These are phyloP conservation scores for Apodemia hepburni DNA, from an alignment of 2,888 invertebrate genomes.

Conservation along the genomic window DNA sequence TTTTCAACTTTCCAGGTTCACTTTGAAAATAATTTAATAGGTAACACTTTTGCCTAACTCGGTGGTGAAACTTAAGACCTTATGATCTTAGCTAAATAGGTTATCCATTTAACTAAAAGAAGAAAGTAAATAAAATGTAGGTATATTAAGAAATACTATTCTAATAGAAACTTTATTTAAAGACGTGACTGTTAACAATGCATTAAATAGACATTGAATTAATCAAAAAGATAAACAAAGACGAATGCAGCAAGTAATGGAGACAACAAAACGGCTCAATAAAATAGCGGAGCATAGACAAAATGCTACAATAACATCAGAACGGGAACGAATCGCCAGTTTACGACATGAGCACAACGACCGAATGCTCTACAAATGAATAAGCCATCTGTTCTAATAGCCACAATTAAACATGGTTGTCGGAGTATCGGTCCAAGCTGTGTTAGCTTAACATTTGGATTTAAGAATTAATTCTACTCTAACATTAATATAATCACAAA, in stretches of 20 bases:
- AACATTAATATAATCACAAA: constrained; percentile 18
- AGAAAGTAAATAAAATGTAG: no score
- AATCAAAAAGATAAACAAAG: constrained; percentile 49
- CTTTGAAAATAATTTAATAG: no score
- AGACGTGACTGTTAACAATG: constrained; percentile 11
- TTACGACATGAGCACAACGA: constrained; percentile 77
- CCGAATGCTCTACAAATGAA: constrained; percentile 79
- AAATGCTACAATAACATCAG: constrained; percentile 79
- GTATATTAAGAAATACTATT: no score
- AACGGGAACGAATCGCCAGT: constrained; percentile 78
- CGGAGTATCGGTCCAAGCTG: constrained; percentile 47
- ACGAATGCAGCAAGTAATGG: constrained; percentile 52
- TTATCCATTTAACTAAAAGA: no score
- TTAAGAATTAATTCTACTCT: constrained; percentile 45
- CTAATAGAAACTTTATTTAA: background rate
- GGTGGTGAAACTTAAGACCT: no score
- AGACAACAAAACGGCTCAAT: constrained; percentile 73
- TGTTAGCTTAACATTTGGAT: constrained; percentile 55
- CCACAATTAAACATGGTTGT: constrained; percentile 76
- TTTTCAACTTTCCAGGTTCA: no score
- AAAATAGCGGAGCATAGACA: constrained; percentile 77
- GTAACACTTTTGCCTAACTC: no score
- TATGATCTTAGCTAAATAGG: no score
- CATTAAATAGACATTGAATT: constrained; percentile 20
- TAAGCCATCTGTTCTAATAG: constrained; percentile 80